phyloP scores from a whole-genome alignment of 2,797 vertebrate species.

The Melanogrammus aeglefinus region DNA sequence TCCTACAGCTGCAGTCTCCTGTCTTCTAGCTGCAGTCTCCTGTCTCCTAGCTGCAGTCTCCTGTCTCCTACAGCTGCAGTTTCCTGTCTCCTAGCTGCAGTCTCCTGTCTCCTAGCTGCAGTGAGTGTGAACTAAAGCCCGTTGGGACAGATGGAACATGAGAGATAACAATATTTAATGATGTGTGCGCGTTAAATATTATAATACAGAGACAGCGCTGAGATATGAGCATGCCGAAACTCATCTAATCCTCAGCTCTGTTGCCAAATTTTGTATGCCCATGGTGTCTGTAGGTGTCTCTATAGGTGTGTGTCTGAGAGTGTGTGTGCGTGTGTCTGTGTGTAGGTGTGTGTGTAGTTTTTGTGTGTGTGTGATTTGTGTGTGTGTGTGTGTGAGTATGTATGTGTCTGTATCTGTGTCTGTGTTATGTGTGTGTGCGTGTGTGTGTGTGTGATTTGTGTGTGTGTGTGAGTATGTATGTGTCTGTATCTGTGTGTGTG shows the following conservation, averaged over 20 bases:
- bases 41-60: too few species aligned
- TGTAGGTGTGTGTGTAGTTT: too few species aligned
- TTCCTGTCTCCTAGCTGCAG: too few species aligned
- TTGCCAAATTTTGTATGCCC: not conserved
- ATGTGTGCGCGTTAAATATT: not conserved
- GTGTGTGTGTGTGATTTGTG: not conserved
- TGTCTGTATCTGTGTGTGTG: too few species aligned
- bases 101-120: not conserved
- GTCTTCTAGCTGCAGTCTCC: too few species aligned
- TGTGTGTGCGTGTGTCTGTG: not conserved
- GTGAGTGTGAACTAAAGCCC: not conserved
- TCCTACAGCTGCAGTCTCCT: too few species aligned
- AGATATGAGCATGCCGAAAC: not conserved
- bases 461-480: too few species aligned
- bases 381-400: not conserved
- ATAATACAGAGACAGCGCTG: not conserved
- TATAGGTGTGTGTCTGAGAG: not conserved
- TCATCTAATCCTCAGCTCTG: not conserved
- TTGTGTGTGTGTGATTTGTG: not conserved
- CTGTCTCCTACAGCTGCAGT: too few species aligned
- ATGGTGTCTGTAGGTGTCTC: not conserved
- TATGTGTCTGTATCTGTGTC: too few species aligned
- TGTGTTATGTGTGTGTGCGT: not conserved
- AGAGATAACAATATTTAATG: constrained; percentile 2
- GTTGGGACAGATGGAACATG: not conserved